phyloP scores from a whole-genome alignment of 2,113 vertebrate species.

The Pachyramphus minor region DNA sequence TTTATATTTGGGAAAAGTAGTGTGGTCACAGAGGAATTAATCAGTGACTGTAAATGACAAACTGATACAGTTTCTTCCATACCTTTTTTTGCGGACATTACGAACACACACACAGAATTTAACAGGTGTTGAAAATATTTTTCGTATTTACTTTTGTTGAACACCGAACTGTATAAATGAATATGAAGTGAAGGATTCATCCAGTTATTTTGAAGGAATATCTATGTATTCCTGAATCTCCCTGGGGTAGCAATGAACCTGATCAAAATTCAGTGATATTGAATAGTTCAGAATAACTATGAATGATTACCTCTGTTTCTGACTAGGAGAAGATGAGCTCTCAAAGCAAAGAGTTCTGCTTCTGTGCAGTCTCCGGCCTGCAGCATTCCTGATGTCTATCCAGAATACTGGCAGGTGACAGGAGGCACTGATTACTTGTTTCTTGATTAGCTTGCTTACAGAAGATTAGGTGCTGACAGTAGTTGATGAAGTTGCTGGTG shows the following conservation, averaged over 20 bases:
- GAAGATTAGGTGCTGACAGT: slow-evolving; percentile 29
- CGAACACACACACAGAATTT: too few species aligned
- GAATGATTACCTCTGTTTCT: background rate
- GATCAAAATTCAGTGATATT: background rate
- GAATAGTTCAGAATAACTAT: background rate
- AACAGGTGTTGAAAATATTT: background rate
- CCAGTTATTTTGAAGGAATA: background rate
- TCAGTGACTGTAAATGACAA: background rate
- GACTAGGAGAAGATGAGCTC: background rate
- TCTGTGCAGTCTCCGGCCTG: background rate
- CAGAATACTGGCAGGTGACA: slow-evolving; percentile 1
- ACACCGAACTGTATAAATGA: background rate
- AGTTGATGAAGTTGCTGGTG: slow-evolving; percentile 31
- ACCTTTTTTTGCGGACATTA: background rate
- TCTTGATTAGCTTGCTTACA: slow-evolving; percentile 42
- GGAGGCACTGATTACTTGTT: background rate
- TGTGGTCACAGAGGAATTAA: background rate
- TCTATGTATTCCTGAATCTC: background rate
- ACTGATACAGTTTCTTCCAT: background rate
- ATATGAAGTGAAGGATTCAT: background rate
- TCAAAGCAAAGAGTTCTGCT: background rate
- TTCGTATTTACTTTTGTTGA: background rate
- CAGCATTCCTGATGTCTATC: background rate
- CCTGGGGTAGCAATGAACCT: background rate
- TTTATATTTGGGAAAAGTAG: background rate